Base-by-base conservation (phyloP, 2,888 invertebrate species). In the Drosophila mimetica region DNA sequence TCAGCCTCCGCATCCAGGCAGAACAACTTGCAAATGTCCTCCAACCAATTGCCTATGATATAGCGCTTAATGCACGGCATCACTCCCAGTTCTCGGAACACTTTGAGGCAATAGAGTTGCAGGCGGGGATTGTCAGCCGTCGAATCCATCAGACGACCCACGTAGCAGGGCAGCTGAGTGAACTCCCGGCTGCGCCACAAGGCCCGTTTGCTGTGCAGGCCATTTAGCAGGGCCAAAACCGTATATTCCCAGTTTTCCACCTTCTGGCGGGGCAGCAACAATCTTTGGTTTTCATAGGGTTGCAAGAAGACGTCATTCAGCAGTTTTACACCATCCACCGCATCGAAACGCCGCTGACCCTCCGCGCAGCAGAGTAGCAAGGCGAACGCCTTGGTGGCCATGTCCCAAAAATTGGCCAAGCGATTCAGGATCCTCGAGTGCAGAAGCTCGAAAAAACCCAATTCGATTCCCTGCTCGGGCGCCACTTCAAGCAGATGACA, bases 11-110 rank as follows among this genome's bases (percentile, higher is more conserved):
- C 74, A 34, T 79, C 74, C n/a, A 78, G 55, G 50, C 89, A 88
- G 0, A 63, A 13, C 4, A 90, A 51, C 1, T 57, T 51, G 5
- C 76, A 57, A 1, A 91, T 67, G 14, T 77, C 77, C 9, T 61
- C 30, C 14, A 89, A 46, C 72, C 89, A 91, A 37, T 84, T 83
- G 34, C 54, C 79, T 7, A 82, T 77, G 1, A 90, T 89, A 46
- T 84, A 91, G 22, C 89, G 76, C 69, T 91, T 90, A 16, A 85
- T 77, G 51, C 88, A 86, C 0, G 91, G 91, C 89, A 91, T 89
- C 3, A 76, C 85, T 9, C 81, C 88, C 64, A 91, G 73, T 32
- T 89, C 84, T 0, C 90, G 86, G 11, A 91, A 67, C 0, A 71
- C 82, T 79, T 89, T 86, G 7, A 91, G 57, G 50, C 89, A 88